Conservation (phyloP, 2,797 vertebrate species). For the Petrocephalus schoutedeni region DNA sequence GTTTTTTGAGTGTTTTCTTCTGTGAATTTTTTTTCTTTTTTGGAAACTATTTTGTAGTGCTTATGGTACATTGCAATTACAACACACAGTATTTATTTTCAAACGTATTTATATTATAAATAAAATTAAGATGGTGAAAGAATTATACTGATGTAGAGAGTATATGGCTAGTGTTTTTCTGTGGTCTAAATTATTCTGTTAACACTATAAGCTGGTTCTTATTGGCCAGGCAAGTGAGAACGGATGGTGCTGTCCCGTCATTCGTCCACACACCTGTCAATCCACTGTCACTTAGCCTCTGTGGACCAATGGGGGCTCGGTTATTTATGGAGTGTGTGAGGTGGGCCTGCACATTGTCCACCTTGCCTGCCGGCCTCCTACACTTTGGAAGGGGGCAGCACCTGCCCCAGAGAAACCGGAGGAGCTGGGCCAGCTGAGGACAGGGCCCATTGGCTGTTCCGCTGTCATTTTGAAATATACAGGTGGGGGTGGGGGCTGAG, state of each 20-base stretch:
- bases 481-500: background rate
- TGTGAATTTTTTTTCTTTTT: background rate
- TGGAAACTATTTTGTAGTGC: background rate
- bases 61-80: constrained; percentile 2
- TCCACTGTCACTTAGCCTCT: background rate
- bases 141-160: background rate
- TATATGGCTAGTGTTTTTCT: background rate
- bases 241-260: background rate
- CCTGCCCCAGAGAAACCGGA: background rate
- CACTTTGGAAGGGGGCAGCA: background rate
- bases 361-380: background rate
- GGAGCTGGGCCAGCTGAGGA: background rate
- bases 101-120: background rate
- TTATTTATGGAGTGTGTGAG: constrained; percentile 1
- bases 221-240: background rate
- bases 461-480: background rate
- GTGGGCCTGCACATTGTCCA: constrained; percentile 1
- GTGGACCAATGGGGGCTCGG: background rate
- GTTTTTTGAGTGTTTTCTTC: constrained; percentile 7
- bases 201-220: background rate
- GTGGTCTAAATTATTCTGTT: background rate
- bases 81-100: constrained; percentile 2
- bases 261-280: background rate
- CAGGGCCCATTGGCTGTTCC: background rate
- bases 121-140: background rate